Evolutionary conservation across 2,888 invertebrate species (phyloP), one percentile per base, ranked within the genome.

Genomic region (Liodrosophila aerea): DNA sequence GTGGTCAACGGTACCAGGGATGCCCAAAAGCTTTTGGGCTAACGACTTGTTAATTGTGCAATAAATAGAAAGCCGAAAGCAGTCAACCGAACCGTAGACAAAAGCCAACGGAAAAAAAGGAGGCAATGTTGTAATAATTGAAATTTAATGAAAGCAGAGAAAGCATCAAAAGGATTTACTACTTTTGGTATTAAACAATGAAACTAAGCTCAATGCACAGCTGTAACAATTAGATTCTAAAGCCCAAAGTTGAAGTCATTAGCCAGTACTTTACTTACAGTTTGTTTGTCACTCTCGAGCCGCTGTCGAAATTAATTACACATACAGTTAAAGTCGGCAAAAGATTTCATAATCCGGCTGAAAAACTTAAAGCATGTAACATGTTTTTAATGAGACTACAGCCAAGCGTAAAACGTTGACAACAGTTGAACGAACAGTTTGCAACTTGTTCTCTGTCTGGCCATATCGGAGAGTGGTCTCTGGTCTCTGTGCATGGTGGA

Each of bases 31-130:
- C 51, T 60, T 54, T 75, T 73, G 72, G 60, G 57, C 80, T 80
- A 80, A 80, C 80, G 80, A 80, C 73, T 80, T 85, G 80, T 80
- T 80, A 80, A 80, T 80, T 85, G 85, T 83, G 85, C 73, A 85
- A 85, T 80, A 73, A 83, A 83, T 85, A 80, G 80, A 80, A 80
- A 80, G 85, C 78, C 49, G 73, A 64, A 62, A 72, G 72, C 34
- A 34, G n/a, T 9, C 12, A 36, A 11, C 33, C 43, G 11, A 39
- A 22, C 15, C 40, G 13, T 16, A 44, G 37, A 40, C 47, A 18
- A 57, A 43, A 44, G 15, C 40, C 33, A 61, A 54, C 1, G n/a
- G n/a, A 29, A n/a, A 16, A n/a, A 2, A 34, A 37, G 16, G 22
- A 22, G 22, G 22, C 2, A 22, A 75, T 85, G 85, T 73, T 73